These are phyloP conservation scores for Torymus tubicola DNA, from an alignment of 2,888 invertebrate genomes.

Conservation along the genomic window DNA sequence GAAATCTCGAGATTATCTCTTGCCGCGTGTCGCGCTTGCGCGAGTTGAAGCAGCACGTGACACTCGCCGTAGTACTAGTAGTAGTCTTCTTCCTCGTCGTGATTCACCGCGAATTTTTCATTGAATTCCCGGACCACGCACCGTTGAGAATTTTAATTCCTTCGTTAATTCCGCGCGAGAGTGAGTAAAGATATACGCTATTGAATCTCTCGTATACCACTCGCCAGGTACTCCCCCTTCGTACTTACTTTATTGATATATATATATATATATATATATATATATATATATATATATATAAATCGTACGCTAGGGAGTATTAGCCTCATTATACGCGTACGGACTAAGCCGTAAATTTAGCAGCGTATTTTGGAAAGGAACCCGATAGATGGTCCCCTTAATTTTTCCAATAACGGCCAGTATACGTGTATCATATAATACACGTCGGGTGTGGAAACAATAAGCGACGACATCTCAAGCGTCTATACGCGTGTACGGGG, in stretches of 20 bases:
- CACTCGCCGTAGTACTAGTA: neutral
- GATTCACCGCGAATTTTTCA: slow-evolving; percentile 64
- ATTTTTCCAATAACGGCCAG: slow-evolving; percentile 70
- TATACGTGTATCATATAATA: too few species aligned
- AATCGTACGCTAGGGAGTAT: neutral
- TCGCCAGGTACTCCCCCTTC: too few species aligned
- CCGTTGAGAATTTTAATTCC: slow-evolving; percentile 47
- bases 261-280: neutral
- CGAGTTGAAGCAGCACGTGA: slow-evolving; percentile 61
- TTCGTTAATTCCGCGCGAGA: slow-evolving; percentile 30
- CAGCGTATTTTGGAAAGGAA: too few species aligned
- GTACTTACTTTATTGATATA: neutral
- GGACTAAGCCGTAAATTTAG: too few species aligned
- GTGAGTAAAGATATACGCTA: neutral
- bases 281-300: slow-evolving; percentile 9
- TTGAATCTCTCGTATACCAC: slow-evolving; percentile 18
- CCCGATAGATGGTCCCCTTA: slow-evolving; percentile 69
- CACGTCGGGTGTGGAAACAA: too few species aligned
- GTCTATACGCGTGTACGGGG: too few species aligned
- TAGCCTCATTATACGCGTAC: neutral
- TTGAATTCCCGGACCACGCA: slow-evolving; percentile 40
- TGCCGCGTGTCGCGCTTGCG: slow-evolving; percentile 31
- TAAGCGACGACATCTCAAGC: too few species aligned
- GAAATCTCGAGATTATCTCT: slow-evolving; percentile 68
- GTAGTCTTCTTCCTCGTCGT: slow-evolving; percentile 19